These are phyloP conservation scores for Andinoacara biseriatus DNA, from an alignment of 2,113 vertebrate genomes.

Conservation along the genomic window DNA sequence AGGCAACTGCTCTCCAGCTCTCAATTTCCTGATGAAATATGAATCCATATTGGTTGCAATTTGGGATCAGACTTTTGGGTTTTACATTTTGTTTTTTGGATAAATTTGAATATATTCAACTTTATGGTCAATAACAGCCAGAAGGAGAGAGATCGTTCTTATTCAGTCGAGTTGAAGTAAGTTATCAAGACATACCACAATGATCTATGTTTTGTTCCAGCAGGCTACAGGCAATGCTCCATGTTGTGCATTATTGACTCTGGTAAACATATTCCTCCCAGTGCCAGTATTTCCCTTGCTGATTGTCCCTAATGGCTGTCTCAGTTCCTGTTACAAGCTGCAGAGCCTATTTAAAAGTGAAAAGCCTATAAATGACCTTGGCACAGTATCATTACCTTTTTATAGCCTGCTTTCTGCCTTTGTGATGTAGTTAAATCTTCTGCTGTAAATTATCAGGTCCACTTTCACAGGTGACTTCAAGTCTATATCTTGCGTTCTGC, in stretches of 20 bases:
- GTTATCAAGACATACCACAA: constrained; percentile 23
- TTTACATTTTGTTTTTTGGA: constrained; percentile 14
- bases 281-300: constrained; percentile 40
- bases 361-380: constrained; percentile 65
- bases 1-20: constrained; percentile 41
- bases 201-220: constrained; percentile 42
- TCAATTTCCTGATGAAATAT: constrained; percentile 62
- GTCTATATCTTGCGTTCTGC: constrained; percentile 22
- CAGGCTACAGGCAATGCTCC: constrained; percentile 20
- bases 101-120: constrained; percentile 15
- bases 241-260: constrained; percentile 67
- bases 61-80: constrained; percentile 1
- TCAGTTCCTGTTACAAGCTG: constrained; percentile 38
- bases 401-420: constrained; percentile 48
- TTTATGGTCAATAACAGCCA: constrained; percentile 9
- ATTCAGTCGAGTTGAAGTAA: constrained; percentile 3
- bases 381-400: constrained; percentile 48
- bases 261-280: constrained; percentile 36
- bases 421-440: constrained; percentile 37
- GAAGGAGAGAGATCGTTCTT: constrained; percentile 15
- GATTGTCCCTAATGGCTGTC: constrained; percentile 42
- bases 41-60: constrained; percentile 44
- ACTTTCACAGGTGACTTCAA: constrained; percentile 49
- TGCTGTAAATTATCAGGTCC: constrained; percentile 40
- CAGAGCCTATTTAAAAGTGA: constrained; percentile 46